Percentiles rank a stretch among this genome's conserved stretches.
These are phyloP conservation scores for Protophormia terraenovae DNA, from an alignment of 2,888 invertebrate genomes.

Conservation along the genomic window DNA sequence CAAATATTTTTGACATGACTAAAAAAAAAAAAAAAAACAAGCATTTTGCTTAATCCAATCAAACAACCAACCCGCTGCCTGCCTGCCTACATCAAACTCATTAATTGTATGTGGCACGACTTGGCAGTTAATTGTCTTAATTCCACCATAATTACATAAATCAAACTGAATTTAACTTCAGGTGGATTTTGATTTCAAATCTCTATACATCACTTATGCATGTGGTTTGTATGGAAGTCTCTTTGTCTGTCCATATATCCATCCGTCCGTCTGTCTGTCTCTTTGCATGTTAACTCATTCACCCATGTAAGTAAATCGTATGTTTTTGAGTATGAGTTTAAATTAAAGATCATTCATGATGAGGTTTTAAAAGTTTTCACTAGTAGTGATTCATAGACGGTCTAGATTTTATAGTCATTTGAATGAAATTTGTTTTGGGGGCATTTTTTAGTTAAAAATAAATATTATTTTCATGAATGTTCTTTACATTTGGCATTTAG, in stretches of 20 bases:
- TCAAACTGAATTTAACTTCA: constrained; percentile 68
- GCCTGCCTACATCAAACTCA: constrained; percentile 55
- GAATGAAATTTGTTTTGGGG: constrained; percentile 2
- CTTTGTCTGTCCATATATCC: no score
- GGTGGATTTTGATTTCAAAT: constrained; percentile 60
- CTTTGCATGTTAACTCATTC: background rate
- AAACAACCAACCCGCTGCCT: constrained; percentile 46
- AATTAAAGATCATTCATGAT: constrained; percentile 11
- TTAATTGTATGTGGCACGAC: constrained; percentile 68
- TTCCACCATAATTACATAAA: constrained; percentile 69
- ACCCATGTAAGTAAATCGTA: background rate
- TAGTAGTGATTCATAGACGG: constrained; percentile 33
- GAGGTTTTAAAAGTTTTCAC: constrained; percentile 1
- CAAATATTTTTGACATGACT: constrained; percentile 26
- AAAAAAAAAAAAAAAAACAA: background rate
- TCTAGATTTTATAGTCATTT: background rate
- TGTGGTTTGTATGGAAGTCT: background rate
- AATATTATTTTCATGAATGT: background rate
- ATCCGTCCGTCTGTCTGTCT: background rate
- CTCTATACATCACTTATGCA: constrained; percentile 37
- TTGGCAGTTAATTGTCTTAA: constrained; percentile 68
- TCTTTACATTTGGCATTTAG: constrained; percentile 1
- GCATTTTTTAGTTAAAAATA: background rate
- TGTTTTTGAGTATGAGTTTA: background rate
- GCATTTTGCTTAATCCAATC: constrained; percentile 45